Percentiles rank a stretch among this genome's conserved stretches.
phyloP scores from a whole-genome alignment of 2,113 vertebrate species.

The Pholis gunnellus region DNA sequence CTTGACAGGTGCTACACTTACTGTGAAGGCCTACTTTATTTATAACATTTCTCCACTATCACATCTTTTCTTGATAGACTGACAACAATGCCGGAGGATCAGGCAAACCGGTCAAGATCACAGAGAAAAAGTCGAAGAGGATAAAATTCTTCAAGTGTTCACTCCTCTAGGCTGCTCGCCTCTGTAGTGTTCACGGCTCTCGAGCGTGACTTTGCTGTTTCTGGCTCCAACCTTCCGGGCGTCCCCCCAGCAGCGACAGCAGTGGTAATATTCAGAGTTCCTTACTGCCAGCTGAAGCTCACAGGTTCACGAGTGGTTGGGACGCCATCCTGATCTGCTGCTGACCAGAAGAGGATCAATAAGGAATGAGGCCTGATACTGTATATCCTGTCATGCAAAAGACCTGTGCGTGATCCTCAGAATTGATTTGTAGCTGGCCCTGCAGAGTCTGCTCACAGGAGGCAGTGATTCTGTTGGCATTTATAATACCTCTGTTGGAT shows the following conservation, averaged over 20 bases:
- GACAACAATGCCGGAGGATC: conserved; percentile 89
- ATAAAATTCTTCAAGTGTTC: conserved; percentile 94
- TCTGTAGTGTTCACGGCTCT: conserved; percentile 52
- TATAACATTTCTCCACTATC: background rate
- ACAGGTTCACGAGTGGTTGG: conserved; percentile 41
- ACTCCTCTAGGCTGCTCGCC: conserved; percentile 87
- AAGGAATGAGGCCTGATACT: conserved; percentile 46
- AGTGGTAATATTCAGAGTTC: conserved; percentile 31
- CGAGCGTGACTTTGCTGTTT: conserved; percentile 77
- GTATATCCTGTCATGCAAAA: conserved; percentile 45
- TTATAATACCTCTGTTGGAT: conserved; percentile 48
- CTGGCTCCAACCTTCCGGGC: conserved; percentile 14
- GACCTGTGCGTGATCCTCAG: conserved; percentile 34
- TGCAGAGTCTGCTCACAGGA: conserved; percentile 46
- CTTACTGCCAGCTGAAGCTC: conserved; percentile 49
- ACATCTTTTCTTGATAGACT: conserved; percentile 79
- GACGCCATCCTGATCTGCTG: conserved; percentile 37
- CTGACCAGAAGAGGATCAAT: conserved; percentile 46
- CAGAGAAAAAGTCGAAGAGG: conserved; percentile 96
- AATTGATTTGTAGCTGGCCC: conserved; percentile 50
- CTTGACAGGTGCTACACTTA: background rate
- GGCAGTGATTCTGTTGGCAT: conserved; percentile 27
- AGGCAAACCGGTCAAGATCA: conserved; percentile 94
- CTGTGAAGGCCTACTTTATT: background rate
- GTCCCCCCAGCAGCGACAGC: conserved; percentile 29